phyloP scores from a whole-genome alignment of 2,888 invertebrate genomes.

The Sinhomidia bicolor region DNA sequence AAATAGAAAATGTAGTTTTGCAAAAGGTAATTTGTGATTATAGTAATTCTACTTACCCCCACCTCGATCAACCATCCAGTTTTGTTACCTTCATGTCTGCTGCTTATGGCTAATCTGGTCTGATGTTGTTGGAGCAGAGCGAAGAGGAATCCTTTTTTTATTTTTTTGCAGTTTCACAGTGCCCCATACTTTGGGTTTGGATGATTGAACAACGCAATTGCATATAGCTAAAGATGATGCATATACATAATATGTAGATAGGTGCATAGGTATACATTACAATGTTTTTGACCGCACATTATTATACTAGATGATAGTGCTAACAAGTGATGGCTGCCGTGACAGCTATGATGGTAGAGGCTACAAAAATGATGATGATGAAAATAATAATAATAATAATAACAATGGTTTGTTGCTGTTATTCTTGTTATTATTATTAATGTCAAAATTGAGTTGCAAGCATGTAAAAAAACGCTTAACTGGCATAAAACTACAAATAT shows the following conservation, averaged over 20 bases:
- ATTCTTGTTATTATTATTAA: background rate
- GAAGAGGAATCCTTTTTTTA: background rate
- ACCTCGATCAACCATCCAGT: background rate
- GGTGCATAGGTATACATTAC: background rate
- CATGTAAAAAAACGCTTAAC: slow-evolving; percentile 22
- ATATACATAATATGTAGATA: too few relatives aligned
- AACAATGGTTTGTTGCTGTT: background rate
- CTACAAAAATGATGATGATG: background rate
- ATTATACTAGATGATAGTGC: background rate
- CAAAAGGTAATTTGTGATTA: slow-evolving; percentile 50
- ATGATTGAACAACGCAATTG: too few relatives aligned
- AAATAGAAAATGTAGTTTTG: slow-evolving; percentile 31
- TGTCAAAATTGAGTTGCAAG: slow-evolving; percentile 39
- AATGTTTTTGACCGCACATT: background rate
- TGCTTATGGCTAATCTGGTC: background rate
- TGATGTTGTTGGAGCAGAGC: too few relatives aligned
- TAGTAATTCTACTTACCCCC: slow-evolving; percentile 4
- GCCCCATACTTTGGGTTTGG: background rate
- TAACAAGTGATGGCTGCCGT: slow-evolving; percentile 33
- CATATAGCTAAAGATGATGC: too few relatives aligned
- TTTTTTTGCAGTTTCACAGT: background rate
- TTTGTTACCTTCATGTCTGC: background rate
- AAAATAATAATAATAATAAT: background rate
- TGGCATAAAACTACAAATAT: background rate
- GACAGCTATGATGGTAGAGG: slow-evolving; percentile 11